A percentile compares a stretch with the other conserved stretches of the same genome.
phyloP scores from a whole-genome alignment of 2,797 vertebrate species.

The Hafferia zeledoni region DNA sequence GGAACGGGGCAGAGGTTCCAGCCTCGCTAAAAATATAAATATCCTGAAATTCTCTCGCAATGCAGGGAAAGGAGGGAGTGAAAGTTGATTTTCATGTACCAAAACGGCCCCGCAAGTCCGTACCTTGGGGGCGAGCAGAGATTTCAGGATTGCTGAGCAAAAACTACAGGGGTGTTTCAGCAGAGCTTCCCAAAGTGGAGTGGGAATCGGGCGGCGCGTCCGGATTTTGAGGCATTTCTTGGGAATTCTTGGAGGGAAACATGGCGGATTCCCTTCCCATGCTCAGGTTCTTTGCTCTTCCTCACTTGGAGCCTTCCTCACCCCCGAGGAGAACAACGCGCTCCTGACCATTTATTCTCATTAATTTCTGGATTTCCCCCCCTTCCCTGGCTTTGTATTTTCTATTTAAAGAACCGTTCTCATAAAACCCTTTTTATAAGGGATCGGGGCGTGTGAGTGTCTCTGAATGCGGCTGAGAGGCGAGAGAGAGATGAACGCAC shows the following conservation, averaged over 20 bases:
- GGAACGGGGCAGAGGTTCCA: background rate
- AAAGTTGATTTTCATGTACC: background rate
- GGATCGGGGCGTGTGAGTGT: background rate
- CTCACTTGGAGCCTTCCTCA: background rate
- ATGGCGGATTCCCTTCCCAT: background rate
- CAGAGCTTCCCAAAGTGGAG: fast-evolving
- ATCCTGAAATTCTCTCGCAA: background rate
- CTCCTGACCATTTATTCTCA: background rate
- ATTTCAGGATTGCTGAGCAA: background rate
- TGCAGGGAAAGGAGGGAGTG: fast-evolving
- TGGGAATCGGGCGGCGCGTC: background rate
- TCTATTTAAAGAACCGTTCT: background rate
- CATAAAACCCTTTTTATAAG: conserved; percentile 32
- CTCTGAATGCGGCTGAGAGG: background rate
- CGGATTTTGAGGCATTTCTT: background rate
- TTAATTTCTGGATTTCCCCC: background rate
- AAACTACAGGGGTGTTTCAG: background rate
- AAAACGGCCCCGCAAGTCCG: background rate
- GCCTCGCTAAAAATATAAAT: background rate
- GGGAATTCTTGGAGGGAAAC: background rate
- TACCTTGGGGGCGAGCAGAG: background rate
- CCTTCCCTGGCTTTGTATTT: background rate
- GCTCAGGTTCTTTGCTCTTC: background rate
- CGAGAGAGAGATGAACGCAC: background rate
- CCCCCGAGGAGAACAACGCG: background rate